phyloP scores from a whole-genome alignment of 2,888 invertebrate genomes.

The Oscheius sp. region DNA sequence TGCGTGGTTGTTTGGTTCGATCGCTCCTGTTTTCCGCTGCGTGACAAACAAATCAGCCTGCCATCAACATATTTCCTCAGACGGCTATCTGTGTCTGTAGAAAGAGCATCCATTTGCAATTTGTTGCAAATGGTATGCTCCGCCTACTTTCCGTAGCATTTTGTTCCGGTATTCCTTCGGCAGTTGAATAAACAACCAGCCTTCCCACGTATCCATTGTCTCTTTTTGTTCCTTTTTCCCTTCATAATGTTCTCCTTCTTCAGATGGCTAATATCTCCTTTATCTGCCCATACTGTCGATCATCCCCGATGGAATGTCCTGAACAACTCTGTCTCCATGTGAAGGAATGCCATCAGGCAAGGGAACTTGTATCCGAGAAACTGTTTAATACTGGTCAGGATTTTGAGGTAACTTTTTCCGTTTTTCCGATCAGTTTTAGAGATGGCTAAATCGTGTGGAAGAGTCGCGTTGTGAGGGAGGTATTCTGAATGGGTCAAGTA shows the following conservation, averaged over 20 bases:
- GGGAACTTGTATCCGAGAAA: neutral
- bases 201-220: neutral
- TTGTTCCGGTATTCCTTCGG: neutral
- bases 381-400: neutral
- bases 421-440: too few relatives aligned
- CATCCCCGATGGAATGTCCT: neutral
- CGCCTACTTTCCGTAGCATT: neutral
- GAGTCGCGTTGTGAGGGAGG: constrained; percentile 18
- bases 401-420: neutral
- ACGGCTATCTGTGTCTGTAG: too few relatives aligned
- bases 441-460: constrained; percentile 15
- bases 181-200: constrained; percentile 6
- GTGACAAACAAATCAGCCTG: too few relatives aligned
- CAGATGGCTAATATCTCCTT: constrained; percentile 18
- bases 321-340: constrained; percentile 25
- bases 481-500: neutral
- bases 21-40: too few relatives aligned
- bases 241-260: neutral
- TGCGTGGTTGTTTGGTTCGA: too few relatives aligned
- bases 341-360: neutral
- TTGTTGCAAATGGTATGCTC: too few relatives aligned
- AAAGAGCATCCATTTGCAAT: too few relatives aligned
- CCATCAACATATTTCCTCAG: too few relatives aligned
- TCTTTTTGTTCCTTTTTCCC: neutral
- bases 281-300: constrained; percentile 27